These are phyloP conservation scores for Calyptommatus sinebrachiatus DNA, from an alignment of 2,113 vertebrate species.

Conservation along the genomic window DNA sequence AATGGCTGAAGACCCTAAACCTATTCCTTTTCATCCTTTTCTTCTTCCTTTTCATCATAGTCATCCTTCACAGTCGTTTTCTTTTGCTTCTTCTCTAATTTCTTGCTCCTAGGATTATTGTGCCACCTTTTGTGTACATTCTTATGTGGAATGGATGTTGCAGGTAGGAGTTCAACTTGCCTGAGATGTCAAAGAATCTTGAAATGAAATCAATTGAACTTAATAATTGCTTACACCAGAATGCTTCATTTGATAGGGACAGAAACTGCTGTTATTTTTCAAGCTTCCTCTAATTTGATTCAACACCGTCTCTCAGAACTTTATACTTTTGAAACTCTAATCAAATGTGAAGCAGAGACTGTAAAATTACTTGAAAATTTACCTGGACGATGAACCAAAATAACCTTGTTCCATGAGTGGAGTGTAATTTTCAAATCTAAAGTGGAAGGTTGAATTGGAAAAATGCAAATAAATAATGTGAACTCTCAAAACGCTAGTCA, in stretches of 20 bases:
- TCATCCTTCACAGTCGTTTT: no score
- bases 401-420: neutral
- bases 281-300: neutral
- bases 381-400: neutral
- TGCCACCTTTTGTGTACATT: no score
- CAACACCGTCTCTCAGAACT: neutral
- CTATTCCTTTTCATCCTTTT: no score
- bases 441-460: slow-evolving; percentile 1
- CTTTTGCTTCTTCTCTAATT: no score
- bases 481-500: slow-evolving; percentile 10
- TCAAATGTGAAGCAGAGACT: neutral
- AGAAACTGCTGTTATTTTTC: no score
- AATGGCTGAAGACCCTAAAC: no score
- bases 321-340: neutral
- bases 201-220: neutral
- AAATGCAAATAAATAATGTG: slow-evolving; percentile 22
- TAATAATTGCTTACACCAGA: neutral
- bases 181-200: no score
- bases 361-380: neutral
- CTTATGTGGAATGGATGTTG: no score
- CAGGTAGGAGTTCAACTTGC: no score
- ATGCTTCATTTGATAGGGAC: neutral
- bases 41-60: no score
- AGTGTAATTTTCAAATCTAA: neutral
- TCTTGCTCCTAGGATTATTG: no score